Evolutionary conservation across 2,888 invertebrate species (phyloP), one percentile per base, ranked within the genome.

Genomic region (Sepioteuthis lessoniana): DNA sequence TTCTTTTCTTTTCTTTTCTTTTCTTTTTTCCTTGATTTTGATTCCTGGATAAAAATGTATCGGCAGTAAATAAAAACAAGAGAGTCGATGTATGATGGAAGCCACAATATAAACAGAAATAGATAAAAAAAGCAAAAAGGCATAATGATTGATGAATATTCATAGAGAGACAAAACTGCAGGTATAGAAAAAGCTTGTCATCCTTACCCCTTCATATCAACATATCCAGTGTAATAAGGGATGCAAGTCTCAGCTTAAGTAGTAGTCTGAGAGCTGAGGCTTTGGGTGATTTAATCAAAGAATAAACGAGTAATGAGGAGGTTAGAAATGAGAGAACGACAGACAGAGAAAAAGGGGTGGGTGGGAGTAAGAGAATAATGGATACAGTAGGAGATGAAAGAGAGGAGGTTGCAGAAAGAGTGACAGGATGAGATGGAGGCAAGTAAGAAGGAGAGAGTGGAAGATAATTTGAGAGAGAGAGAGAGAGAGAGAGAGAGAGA

Each of bases 181-280:
- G 76, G n/a, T n/a, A 76, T 35, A 35, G 76, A 76, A 76, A n/a
- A 76, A n/a, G 76, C 35, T 76, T 76, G n/a, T n/a, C 76, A 19
- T 76, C n/a, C 76, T 76, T 76, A 76, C 76, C 76, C 76, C 76
- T 76, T 76, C 76, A 76, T 76, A 76, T 76, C 76, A n/a, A 76
- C 76, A 35, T 35, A 76, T 35, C 76, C 76, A 35, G 35, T 76
- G 76, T 76, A 76, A 76, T 76, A n/a, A 16, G 76, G 76, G n/a
- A 35, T n/a, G n/a, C n/a, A 35, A 16, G 35, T 35, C 76, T 76
- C 35, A 35, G 76, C 16, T 35, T 76, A 60, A 31, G n/a, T 76
- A 76, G 76, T 76, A 76, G 76, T 76, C n/a, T 76, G 76, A n/a
- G 76, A 76, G 76, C 8, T 76, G n/a, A n/a, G 76, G n/a, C n/a